Base-by-base conservation (phyloP, 30 jellyfish, hydroid and myxozoan genomes). In the Calvadosia cruxmelitensis region DNA sequence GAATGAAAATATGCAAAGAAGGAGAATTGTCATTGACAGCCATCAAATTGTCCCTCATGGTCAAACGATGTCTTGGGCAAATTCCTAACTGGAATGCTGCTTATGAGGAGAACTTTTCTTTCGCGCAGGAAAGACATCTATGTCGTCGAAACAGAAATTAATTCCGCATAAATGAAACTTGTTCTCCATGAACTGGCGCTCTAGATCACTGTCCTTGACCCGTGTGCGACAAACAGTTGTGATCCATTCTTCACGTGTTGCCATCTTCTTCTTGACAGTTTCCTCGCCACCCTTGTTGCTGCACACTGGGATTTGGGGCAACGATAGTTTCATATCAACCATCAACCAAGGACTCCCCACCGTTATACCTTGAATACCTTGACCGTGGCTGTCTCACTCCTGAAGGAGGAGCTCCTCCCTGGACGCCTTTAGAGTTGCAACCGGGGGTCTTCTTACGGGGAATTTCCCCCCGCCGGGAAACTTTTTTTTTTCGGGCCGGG, bases 111-210 rank as follows among this genome's bases (percentile, higher is more conserved):
- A 10, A 63, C 52, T 26, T 63, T 63, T n/a, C n/a, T n/a, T n/a
- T 2, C 71, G 52, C 32, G 71, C 32, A 2, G 71, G 71, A 51
- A 63, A 63, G 53, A 3, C 71, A 3, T 63, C 71, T 10, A 63
- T 26, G 32, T 63, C 71, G 53, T 63, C 71, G 29, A 51, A 51
- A 63, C 23, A 20, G 23, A 63, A 63, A 28, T 63, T 49, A 3
- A 63, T 63, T 63, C 32, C 71, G 32, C 71, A 27, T 28, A 63
- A 63, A 51, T 63, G 52, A 63, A 63, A 20, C 3, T 1, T 2
- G 2, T 27, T 63, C 29, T 7, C 2, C 49, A 5, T 1, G 32
- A 63, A 63, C 71, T 63, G 71, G 2, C 71, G 53, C 29, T 63
- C 71, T 26, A 63, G 71, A 27, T 63, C 71, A 2, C 3, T 26